phyloP scores from a whole-genome alignment of 2,113 vertebrate genomes.

The Andinoacara biseriatus region DNA sequence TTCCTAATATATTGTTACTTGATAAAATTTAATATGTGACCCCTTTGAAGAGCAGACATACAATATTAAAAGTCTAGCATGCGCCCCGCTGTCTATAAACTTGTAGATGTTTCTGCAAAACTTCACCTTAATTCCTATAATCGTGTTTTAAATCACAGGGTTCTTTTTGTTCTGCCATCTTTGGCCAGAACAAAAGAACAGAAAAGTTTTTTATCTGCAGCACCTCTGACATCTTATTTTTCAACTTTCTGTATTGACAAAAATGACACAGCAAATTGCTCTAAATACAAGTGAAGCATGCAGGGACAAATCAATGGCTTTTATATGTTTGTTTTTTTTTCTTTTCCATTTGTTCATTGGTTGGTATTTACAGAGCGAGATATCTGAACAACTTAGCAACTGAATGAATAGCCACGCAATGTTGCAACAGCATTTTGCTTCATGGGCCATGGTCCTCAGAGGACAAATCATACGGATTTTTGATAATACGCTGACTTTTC shows the following conservation, averaged over 20 bases:
- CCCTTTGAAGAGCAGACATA: not conserved
- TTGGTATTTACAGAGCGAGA: not conserved
- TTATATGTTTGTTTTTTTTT: not conserved
- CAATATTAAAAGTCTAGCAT: not conserved
- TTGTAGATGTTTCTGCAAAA: not conserved
- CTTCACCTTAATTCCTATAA: not conserved
- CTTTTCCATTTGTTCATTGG: not conserved
- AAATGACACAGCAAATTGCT: slow-evolving; percentile 21
- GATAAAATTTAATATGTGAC: not conserved
- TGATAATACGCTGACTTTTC: not conserved
- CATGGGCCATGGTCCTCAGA: not conserved
- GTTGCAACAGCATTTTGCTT: not conserved
- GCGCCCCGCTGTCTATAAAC: not conserved
- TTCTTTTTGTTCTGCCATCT: not conserved
- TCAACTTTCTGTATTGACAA: slow-evolving; percentile 15
- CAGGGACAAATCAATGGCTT: slow-evolving; percentile 24
- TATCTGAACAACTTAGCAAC: not conserved
- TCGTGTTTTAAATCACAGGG: not conserved
- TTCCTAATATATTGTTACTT: not conserved
- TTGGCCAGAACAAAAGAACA: not conserved
- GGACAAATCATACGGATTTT: not conserved
- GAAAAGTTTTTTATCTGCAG: not conserved
- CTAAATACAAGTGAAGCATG: slow-evolving; percentile 16
- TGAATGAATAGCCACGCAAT: not conserved
- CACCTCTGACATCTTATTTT: slow-evolving; percentile 13